Base-by-base conservation (phyloP, 2,888 invertebrate species). In the Thereva nobilitata region DNA sequence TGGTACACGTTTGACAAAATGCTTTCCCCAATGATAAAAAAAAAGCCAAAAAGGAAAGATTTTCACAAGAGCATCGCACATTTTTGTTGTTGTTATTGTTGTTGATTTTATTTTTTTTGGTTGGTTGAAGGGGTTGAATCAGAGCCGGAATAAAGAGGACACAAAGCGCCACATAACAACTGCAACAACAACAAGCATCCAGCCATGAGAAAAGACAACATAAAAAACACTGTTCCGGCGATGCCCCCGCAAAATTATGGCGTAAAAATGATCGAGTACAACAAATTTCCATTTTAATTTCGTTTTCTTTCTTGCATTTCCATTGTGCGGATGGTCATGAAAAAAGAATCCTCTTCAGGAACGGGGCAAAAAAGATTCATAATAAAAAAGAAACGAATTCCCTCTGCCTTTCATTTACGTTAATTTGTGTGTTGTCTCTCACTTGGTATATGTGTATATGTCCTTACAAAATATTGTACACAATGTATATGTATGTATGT, bases 211-310 rank as follows among this genome's bases (percentile, higher is more conserved):
- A 47, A 34, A 59, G 37, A 47, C 38, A 37, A 37, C 45, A 50
- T 9, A 42, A 56, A 41, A 61, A 50, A 61, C 40, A 50, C 49
- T 23, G 50, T 34, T 61, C 50, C 61, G 40, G 49, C 50, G 23
- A 1, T 23, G 23, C 23, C 50, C 50, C 61, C 61, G 61, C 61
- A 49, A 61, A 61, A 61, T 67, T 67, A 61, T 67, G 63, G 67
- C 47, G 63, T 63, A 54, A 63, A 63, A 67, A 67, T 67, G 67
- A 67, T 67, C 45, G 63, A 67, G 67, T 61, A 55, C 67, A 63
- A 63, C 63, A 63, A 67, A 67, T 67, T 67, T 67, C 61, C 67
- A 67, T 67, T 67, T 67, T 67, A 67, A 67, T 67, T 67, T 67
- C 53, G 67, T 67, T 67, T 23, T 67, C 53, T 53, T 64, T 53